A percentile compares a stretch with the other conserved stretches of the same genome.
Evolutionary conservation across 2,797 vertebrate genomes (phyloP).

Genomic region (Glyptemys insculpta): DNA sequence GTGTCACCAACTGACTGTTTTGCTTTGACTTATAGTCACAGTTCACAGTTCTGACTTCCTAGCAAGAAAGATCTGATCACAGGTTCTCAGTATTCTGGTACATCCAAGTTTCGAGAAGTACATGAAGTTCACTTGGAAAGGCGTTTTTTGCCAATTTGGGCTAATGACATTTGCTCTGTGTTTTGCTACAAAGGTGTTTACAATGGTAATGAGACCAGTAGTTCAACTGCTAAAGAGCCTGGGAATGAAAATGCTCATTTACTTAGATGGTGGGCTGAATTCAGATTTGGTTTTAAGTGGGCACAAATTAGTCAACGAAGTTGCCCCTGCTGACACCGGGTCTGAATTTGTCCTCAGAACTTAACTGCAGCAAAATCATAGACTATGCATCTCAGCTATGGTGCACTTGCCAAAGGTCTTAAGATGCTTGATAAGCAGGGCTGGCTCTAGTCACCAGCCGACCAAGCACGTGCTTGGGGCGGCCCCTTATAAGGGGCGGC

Average conservation of each 20-base stretch:
- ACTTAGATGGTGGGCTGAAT: slow-evolving; percentile 15
- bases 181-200: slow-evolving; percentile 61
- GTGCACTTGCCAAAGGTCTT: not conserved
- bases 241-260: slow-evolving; percentile 41
- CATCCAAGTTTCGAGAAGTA: slow-evolving; percentile 42
- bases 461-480: too few species aligned
- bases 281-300: slow-evolving; percentile 45
- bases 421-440: not conserved
- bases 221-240: not conserved
- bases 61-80: slow-evolving; percentile 17
- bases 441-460: too few species aligned
- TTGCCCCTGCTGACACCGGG: not conserved
- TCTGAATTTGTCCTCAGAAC: slow-evolving; percentile 3
- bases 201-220: slow-evolving; percentile 54
- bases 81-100: not conserved
- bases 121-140: slow-evolving; percentile 1
- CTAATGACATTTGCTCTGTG: slow-evolving; percentile 63
- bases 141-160: slow-evolving; percentile 57
- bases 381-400: not conserved
- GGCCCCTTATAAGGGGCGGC: too few species aligned
- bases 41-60: slow-evolving; percentile 25
- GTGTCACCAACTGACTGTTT: not conserved
- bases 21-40: slow-evolving; percentile 11
- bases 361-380: not conserved
- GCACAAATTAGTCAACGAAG: not conserved